A percentile compares a stretch with the other conserved stretches of the same genome.
Conservation (phyloP, 2,797 vertebrate species). For the Dendrocincla fuliginosa region DNA sequence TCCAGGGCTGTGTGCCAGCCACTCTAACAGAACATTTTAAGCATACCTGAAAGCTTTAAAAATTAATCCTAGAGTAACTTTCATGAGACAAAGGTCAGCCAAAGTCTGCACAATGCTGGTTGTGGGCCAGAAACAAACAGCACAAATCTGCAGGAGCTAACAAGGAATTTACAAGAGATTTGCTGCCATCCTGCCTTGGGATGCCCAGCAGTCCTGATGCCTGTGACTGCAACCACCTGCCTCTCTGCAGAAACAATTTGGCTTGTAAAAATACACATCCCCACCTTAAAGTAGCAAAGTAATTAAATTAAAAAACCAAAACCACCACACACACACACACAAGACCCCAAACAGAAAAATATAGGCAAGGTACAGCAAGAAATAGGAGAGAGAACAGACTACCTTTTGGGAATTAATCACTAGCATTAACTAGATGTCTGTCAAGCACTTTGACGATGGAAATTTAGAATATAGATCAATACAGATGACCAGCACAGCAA, state of each 20-base stretch:
- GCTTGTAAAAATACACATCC: not conserved
- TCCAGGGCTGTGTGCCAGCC: not conserved
- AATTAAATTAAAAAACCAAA: not conserved
- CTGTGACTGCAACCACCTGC: not conserved
- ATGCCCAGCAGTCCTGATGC: not conserved
- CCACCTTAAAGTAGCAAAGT: not conserved
- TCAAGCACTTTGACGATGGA: slow-evolving; percentile 25
- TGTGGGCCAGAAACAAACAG: not conserved
- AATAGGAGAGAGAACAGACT: slow-evolving; percentile 44
- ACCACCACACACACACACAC: not conserved
- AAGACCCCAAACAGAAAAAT: not conserved
- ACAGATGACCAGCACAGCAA: slow-evolving; percentile 42
- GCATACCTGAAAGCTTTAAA: slow-evolving; percentile 31
- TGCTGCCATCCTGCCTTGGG: not conserved
- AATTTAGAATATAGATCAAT: slow-evolving; percentile 52
- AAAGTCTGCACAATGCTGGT: not conserved
- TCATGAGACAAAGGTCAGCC: not conserved
- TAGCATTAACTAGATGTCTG: slow-evolving; percentile 62
- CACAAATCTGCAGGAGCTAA: not conserved
- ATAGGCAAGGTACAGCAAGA: slow-evolving; percentile 5
- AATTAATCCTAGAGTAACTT: slow-evolving; percentile 35
- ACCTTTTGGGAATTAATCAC: slow-evolving; percentile 54
- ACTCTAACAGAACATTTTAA: not conserved
- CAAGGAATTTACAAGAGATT: not conserved
- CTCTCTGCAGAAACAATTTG: not conserved